Evolutionary conservation across 2,113 vertebrate genomes (phyloP), one percentile per base, ranked within the genome.

Genomic region (Lipophrys pholis): DNA sequence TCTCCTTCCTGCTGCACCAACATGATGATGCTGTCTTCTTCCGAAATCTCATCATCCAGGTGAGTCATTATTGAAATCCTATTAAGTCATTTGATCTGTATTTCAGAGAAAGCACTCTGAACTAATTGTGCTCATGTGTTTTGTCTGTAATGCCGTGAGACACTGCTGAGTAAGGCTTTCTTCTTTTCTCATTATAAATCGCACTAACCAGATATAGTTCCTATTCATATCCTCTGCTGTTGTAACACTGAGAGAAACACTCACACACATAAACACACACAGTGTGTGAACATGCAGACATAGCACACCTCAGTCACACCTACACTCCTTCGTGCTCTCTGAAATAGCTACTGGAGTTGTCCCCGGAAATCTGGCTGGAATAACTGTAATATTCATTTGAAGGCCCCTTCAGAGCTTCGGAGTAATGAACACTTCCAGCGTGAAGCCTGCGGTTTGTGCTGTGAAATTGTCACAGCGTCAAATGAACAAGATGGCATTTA

Each of bases 361-460:
- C 73, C 73, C 48, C 2, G n/a, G 55, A 77, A 81, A 79, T 77
- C 46, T 52, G 59, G 43, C 81, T 82, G 40, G 78, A 86, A 85
- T 83, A 79, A 79, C 88, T 82, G 80, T 84, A 79, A 83, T 87
- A 63, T 85, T 77, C 41, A 64, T 69, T 82, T 81, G 41, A 83
- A 67, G 65, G 60, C 67, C 59, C 61, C 68, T 79, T 84, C 67
- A 69, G 75, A 73, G 67, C 11, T 43, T 53, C 67, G n/a, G 68
- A 67, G 70, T 84, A 86, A 81, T 81, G 80, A 84, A 81, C 70
- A 57, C 35, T 59, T 71, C 66, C 57, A 76, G 78, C 36, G 40
- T 58, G 54, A 43, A 61, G 59, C 12, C 53, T 62, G 43, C 36
- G 69, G 60, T 80, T 66, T 78, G 15, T 64, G 21, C 38, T 72